These are phyloP conservation scores for Manis pentadactyla DNA, from an alignment of 2,797 vertebrate genomes.

Conservation along the genomic window DNA sequence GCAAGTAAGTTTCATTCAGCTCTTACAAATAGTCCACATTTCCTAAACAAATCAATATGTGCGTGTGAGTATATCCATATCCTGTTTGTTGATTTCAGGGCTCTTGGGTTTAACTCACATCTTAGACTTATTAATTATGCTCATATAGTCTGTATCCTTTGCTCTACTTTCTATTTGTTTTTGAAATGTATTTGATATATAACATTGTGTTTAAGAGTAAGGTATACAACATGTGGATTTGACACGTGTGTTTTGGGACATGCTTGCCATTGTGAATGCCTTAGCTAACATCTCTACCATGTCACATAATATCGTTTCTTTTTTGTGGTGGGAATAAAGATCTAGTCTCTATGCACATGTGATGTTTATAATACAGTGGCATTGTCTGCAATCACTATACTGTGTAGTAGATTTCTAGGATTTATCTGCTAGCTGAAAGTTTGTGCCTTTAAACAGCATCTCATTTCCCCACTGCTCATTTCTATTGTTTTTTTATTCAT, in stretches of 20 bases:
- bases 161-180: background rate
- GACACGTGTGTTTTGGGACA: background rate
- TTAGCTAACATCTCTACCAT: background rate
- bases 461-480: background rate
- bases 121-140: background rate
- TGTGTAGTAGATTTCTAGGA: background rate
- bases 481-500: background rate
- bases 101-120: slow-evolving; percentile 1
- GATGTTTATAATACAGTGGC: background rate
- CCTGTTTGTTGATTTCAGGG: background rate
- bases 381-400: background rate
- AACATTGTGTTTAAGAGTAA: background rate
- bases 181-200: background rate
- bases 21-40: slow-evolving; percentile 10
- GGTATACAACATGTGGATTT: background rate
- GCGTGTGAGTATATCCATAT: background rate
- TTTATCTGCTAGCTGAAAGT: background rate
- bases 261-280: background rate
- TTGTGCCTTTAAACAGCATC: background rate
- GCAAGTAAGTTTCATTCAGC: background rate
- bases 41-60: background rate
- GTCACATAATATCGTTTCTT: background rate
- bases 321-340: background rate
- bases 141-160: background rate
- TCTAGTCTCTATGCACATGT: background rate